phyloP scores from a whole-genome alignment of 2,113 vertebrate species.

The Myiopsitta monachus region DNA sequence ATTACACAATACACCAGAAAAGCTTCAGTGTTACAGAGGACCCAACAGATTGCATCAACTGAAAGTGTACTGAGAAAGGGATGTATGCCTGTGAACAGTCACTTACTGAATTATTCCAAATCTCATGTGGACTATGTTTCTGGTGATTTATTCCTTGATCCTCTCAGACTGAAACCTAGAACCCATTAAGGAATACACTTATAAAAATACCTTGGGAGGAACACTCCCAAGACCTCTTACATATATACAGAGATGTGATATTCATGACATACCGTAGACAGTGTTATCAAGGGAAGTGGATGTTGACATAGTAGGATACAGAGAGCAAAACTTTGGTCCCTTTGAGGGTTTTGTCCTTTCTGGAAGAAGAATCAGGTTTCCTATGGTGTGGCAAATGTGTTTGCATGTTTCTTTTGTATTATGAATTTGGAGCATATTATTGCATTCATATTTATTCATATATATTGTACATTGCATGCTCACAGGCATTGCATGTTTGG shows the following conservation, averaged over 20 bases:
- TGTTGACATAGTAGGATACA: not conserved
- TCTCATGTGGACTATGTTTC: not conserved
- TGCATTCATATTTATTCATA: not conserved
- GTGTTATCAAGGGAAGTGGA: not conserved
- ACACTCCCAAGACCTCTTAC: not conserved
- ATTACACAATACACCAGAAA: not conserved
- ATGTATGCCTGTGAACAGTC: not conserved
- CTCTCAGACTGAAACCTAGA: not conserved
- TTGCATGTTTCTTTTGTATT: not conserved
- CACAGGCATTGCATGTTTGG: not conserved
- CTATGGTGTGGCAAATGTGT: not conserved
- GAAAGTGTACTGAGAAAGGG: not conserved
- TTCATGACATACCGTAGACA: not conserved
- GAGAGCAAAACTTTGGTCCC: not conserved
- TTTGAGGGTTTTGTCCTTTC: not conserved
- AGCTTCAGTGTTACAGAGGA: not conserved
- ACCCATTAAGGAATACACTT: not conserved
- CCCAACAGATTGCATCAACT: not conserved
- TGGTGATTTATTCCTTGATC: not conserved
- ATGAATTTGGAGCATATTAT: not conserved
- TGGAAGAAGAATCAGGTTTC: not conserved
- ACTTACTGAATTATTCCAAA: not conserved
- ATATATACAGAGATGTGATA: not conserved
- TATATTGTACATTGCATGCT: not conserved
- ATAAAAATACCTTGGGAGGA: too few species aligned